Conservation (phyloP, 2,797 vertebrate species). For the Falco novaeseelandiae region DNA sequence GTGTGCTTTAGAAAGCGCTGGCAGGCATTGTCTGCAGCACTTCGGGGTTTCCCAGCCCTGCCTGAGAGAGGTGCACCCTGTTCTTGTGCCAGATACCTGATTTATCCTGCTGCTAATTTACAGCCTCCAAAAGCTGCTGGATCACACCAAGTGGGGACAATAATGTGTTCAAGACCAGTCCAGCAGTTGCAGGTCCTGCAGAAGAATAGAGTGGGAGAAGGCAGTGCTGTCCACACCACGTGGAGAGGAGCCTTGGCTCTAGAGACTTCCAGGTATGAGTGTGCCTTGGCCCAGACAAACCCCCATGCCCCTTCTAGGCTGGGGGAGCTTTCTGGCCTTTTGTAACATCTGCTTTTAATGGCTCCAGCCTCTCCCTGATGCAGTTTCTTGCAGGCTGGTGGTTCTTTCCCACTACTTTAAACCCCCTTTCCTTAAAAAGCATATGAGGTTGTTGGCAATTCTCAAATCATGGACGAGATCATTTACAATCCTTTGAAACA, state of each 20-base stretch:
- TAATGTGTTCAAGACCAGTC: background rate
- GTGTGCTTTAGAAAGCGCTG: background rate
- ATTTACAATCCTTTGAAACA: background rate
- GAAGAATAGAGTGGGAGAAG: background rate
- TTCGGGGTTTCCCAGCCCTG: background rate
- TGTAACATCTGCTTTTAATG: background rate
- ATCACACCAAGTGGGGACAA: background rate
- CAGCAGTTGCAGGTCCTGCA: background rate
- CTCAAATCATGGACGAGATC: background rate
- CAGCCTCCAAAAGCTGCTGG: background rate
- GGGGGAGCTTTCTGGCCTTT: background rate
- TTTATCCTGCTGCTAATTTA: background rate
- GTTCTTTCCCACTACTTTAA: background rate
- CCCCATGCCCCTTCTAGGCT: background rate
- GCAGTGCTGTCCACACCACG: background rate
- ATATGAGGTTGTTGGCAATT: background rate
- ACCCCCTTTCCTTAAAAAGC: background rate
- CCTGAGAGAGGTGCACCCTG: too few relatives aligned
- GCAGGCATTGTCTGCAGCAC: background rate
- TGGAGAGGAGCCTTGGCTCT: background rate
- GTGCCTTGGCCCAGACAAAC: background rate
- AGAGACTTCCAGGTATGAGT: background rate
- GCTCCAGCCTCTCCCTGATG: fast-evolving
- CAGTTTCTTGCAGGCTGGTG: background rate
- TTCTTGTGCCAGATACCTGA: background rate